Evolutionary conservation across 1,140 invertebrate species (phyloP), one percentile per base, ranked within the genome.

Genomic region (Lasioglossum baleicum): DNA sequence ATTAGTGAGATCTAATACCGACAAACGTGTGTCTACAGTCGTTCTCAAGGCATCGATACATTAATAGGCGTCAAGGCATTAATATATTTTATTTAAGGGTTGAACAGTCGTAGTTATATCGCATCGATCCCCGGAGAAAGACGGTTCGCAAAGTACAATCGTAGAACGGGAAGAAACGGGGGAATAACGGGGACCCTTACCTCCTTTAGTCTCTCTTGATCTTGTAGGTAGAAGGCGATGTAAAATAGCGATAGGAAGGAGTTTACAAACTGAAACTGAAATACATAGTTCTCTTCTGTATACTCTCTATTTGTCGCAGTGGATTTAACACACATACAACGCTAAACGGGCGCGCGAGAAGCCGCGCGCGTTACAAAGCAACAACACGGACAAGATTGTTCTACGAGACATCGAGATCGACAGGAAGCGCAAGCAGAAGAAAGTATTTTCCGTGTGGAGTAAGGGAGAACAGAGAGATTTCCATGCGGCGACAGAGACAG

Each of bases 171-270:
- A 48, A 17, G n/a, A 68, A 75, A 69, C 8, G 20, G 40, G 40
- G 78, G 71, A 76, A 65, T 26, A 53, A 77, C 78, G 64, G 63
- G 44, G 22, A n/a, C 74, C 92, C 94, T 94, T 94, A 99, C 98
- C 95, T 98, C 97, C 94, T 98, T 97, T 20, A 99, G 94, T 92
- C 97, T 96, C 89, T 98, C 97, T 94, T 99, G 98, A 94, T 99
- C 98, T 94, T 98, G 96, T 66, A 99, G 94, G 93, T 99, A 99
- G 93, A 99, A 99, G 20, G 98, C 98, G 91, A 99, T 99, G 94
- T 99, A 99, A 94, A 99, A 99, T 78, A 99, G 95, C 79, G 98
- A 98, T 84, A 99, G 95, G 92, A 99, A 99, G 13, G 98, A 99
- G 94, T 99, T 99, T 79, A 99, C 97, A 94, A 99, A 99, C 94